Conservation (phyloP, 92 coral and sea anemone genomes). For the Parazoanthus atlanticus region DNA sequence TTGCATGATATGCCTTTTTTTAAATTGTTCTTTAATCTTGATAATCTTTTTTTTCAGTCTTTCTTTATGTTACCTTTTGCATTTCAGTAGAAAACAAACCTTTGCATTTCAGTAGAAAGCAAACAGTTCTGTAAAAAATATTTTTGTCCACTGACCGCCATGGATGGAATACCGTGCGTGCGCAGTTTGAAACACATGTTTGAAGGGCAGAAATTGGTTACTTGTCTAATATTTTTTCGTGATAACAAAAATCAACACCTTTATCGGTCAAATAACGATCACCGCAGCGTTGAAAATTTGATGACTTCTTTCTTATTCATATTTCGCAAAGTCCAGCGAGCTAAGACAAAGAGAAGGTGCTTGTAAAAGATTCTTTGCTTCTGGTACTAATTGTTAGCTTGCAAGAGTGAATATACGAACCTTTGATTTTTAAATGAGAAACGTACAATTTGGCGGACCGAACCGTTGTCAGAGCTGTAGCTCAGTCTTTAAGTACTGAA, state of each 20-base stretch:
- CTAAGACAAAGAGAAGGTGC: not conserved
- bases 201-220: too few species aligned
- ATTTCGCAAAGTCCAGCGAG: not conserved
- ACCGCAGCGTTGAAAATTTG: not conserved
- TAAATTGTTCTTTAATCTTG: too few species aligned
- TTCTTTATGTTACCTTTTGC: too few species aligned
- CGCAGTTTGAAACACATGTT: too few species aligned
- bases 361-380: constrained; percentile 4
- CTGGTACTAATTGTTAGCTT: not conserved
- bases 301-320: not conserved
- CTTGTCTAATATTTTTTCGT: not conserved
- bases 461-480: not conserved
- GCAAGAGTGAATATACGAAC: not conserved
- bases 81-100: too few species aligned
- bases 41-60: too few species aligned
- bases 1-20: too few species aligned
- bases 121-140: too few species aligned
- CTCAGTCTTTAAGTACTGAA: not conserved
- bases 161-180: too few species aligned
- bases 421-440: not conserved
- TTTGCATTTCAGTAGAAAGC: too few species aligned
- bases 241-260: constrained; percentile 5
- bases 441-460: not conserved
- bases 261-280: not conserved
- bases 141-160: too few species aligned